A percentile compares a stretch with the other conserved stretches of the same genome.
phyloP scores from a whole-genome alignment of 2,888 invertebrate genomes.

The Steinernema carpocapsae region DNA sequence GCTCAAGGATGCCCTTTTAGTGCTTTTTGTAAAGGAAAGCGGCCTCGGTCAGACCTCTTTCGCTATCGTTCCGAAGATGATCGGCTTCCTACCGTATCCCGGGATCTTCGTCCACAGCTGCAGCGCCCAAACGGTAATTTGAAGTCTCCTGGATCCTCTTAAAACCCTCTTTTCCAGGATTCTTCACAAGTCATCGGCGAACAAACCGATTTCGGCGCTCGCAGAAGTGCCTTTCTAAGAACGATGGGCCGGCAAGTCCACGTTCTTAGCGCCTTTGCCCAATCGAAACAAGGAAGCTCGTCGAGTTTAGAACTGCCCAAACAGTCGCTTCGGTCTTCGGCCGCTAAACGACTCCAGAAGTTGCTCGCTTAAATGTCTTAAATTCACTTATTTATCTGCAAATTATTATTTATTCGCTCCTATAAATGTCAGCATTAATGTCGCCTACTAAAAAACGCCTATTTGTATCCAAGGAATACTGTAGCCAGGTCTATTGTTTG shows the following conservation, averaged over 20 bases:
- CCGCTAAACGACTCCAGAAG: conserved; percentile 48
- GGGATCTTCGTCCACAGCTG: conserved; percentile 60
- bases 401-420: conserved; percentile 31
- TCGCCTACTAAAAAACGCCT: no score
- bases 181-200: conserved; percentile 36
- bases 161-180: not conserved
- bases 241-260: conserved; percentile 66
- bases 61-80: conserved; percentile 58
- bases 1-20: conserved; percentile 47
- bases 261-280: conserved; percentile 57
- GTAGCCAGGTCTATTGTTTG: no score
- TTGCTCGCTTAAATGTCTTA: conserved; percentile 47
- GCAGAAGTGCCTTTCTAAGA: conserved; percentile 59
- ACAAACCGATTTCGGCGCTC: conserved; percentile 50
- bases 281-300: conserved; percentile 44
- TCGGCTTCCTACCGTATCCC: conserved; percentile 66
- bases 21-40: conserved; percentile 63
- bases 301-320: conserved; percentile 38
- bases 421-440: no score
- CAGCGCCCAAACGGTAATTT: conserved; percentile 35
- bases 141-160: not conserved
- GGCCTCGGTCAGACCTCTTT: conserved; percentile 65
- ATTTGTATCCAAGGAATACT: no score
- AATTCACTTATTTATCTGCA: conserved; percentile 23
- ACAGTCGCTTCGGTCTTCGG: conserved; percentile 45